Conservation (phyloP, 2,888 invertebrate genomes). For the Craniophora ligustri region DNA sequence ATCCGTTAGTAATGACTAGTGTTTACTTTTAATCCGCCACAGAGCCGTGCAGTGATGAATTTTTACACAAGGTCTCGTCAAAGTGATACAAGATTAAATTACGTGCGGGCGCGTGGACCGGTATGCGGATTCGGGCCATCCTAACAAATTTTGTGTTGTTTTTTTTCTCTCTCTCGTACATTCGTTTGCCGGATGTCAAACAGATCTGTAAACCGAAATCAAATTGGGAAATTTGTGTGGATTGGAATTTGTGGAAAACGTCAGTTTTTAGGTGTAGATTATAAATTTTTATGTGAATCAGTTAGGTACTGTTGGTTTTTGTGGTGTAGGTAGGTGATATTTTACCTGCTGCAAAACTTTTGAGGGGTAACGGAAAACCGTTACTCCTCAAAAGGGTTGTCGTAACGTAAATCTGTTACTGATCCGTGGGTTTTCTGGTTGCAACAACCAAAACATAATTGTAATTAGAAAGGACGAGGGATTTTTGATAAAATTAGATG, state of each 20-base stretch:
- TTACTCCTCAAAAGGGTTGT: too few species aligned
- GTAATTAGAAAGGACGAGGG: too few species aligned
- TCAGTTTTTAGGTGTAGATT: slow-evolving; percentile 42
- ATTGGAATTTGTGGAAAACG: slow-evolving; percentile 66
- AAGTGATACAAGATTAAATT: slow-evolving; percentile 82
- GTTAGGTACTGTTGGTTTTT: slow-evolving; percentile 36
- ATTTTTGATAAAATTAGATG: too few species aligned
- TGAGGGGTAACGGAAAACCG: too few species aligned
- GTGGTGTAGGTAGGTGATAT: neutral
- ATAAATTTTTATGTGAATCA: slow-evolving; percentile 35
- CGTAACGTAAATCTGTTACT: too few species aligned
- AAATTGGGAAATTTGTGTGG: slow-evolving; percentile 74
- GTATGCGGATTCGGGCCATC: slow-evolving; percentile 56
- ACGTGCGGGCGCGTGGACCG: slow-evolving; percentile 69
- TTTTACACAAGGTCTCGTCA: slow-evolving; percentile 73
- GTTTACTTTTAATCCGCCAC: slow-evolving; percentile 57
- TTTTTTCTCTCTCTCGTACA: slow-evolving; percentile 67
- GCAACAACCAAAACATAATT: too few species aligned
- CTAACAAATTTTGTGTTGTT: slow-evolving; percentile 64
- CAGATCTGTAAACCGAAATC: slow-evolving; percentile 79
- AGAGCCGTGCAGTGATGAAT: slow-evolving; percentile 53
- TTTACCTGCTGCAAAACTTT: too few species aligned
- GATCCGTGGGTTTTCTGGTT: too few species aligned
- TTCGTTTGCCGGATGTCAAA: slow-evolving; percentile 81
- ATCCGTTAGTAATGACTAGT: slow-evolving; percentile 36